Conservation (phyloP, 2,113 vertebrate species). For the Martes martes region DNA sequence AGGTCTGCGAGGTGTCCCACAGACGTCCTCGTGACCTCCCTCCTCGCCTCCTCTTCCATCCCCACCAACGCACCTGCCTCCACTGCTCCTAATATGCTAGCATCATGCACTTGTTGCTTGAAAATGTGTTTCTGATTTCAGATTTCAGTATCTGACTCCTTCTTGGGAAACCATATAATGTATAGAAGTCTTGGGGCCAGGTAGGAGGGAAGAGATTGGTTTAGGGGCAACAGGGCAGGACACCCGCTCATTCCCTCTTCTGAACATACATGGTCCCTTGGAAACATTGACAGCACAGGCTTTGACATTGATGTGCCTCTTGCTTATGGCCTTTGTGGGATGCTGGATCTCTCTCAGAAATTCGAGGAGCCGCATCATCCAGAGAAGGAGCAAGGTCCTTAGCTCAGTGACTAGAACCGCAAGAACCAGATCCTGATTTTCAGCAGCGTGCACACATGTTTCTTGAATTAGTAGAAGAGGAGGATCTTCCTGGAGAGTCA, state of each 20-base stretch:
- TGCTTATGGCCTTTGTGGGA: not conserved
- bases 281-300: not conserved
- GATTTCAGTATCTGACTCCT: slow-evolving; percentile 78
- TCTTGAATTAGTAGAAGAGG: not conserved
- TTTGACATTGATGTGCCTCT: accelerated
- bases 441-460: not conserved
- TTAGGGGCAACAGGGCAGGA: slow-evolving; percentile 68
- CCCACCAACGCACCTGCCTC: not conserved
- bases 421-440: not conserved
- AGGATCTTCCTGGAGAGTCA: accelerated
- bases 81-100: not conserved
- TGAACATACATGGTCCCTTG: not conserved
- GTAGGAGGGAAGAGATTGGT: slow-evolving; percentile 72
- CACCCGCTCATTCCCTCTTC: not conserved
- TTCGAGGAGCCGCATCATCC: not conserved
- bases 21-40: not conserved
- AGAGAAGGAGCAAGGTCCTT: not conserved
- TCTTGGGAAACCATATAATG: slow-evolving; percentile 67
- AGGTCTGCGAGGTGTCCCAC: slow-evolving; percentile 58
- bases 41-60: not conserved
- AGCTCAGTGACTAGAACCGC: not conserved
- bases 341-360: not conserved
- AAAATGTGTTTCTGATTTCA: slow-evolving; percentile 78
- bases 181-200: slow-evolving; percentile 74
- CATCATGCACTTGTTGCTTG: slow-evolving; percentile 70